These are phyloP conservation scores for Myoxocephalus aenaeus DNA, from an alignment of 2,797 vertebrate species.

Conservation along the genomic window DNA sequence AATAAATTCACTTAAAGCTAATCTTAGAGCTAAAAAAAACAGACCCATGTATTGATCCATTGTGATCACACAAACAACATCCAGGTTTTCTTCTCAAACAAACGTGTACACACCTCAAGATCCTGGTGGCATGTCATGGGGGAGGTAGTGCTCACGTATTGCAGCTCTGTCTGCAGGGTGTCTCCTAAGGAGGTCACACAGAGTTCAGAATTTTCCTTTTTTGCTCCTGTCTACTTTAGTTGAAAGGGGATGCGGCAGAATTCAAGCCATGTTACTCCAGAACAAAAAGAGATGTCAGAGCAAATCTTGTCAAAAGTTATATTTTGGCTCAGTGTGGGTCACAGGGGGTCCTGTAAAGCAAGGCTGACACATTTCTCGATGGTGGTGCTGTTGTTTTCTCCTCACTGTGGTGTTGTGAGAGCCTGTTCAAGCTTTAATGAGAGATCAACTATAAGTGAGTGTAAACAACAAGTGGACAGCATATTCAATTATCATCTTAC, in stretches of 20 bases:
- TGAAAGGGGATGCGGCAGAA: slow-evolving; percentile 73
- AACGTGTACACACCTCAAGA: slow-evolving; percentile 30
- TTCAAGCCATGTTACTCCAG: slow-evolving; percentile 72
- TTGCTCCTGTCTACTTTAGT: slow-evolving; percentile 63
- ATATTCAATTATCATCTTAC: slow-evolving; percentile 24
- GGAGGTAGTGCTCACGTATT: slow-evolving; percentile 39
- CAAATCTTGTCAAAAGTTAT: slow-evolving; percentile 73
- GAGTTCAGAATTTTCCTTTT: slow-evolving; percentile 73
- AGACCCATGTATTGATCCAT: neutral
- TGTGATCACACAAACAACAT: neutral
- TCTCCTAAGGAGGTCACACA: slow-evolving; percentile 71
- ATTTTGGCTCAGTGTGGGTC: slow-evolving; percentile 62
- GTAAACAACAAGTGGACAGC: slow-evolving; percentile 29
- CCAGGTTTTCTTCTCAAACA: slow-evolving; percentile 1
- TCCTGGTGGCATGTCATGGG: slow-evolving; percentile 17
- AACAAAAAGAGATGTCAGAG: slow-evolving; percentile 80
- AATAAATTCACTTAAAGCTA: neutral
- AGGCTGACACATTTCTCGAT: slow-evolving; percentile 40
- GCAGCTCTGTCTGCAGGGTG: slow-evolving; percentile 67
- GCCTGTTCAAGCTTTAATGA: slow-evolving; percentile 31
- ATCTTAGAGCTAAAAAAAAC: neutral
- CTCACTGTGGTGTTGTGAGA: slow-evolving; percentile 25
- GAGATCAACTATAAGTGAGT: slow-evolving; percentile 36
- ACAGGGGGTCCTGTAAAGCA: slow-evolving; percentile 38
- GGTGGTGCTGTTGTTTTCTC: slow-evolving; percentile 35